These are phyloP conservation scores for Apamea monoglypha DNA, from an alignment of 2,888 invertebrate species.

Conservation along the genomic window DNA sequence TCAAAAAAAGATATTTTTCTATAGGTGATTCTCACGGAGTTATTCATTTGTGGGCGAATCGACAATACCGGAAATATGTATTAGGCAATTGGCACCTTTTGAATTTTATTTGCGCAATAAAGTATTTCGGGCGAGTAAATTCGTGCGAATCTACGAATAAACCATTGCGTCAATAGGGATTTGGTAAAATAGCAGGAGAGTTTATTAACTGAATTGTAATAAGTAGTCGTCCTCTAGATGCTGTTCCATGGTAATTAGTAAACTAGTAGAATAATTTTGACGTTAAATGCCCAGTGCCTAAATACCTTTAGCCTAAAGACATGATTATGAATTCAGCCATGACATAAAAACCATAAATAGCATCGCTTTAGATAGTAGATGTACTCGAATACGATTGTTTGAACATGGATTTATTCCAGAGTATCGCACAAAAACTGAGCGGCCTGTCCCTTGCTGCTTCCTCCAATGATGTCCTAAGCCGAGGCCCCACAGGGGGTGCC, in stretches of 20 bases:
- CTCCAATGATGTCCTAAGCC: background rate
- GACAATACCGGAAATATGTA: no score
- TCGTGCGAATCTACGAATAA: no score
- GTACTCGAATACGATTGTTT: background rate
- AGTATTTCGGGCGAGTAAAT: no score
- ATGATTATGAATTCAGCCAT: background rate
- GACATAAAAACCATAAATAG: background rate
- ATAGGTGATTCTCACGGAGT: no score
- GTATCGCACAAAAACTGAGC: background rate
- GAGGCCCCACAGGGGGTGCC: background rate
- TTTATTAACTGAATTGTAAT: constrained; percentile 7
- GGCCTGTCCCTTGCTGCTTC: background rate
- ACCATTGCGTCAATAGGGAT: background rate
- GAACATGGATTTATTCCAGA: background rate
- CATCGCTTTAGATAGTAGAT: background rate
- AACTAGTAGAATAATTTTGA: background rate
- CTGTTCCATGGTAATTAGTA: constrained; percentile 1
- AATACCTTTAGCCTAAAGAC: background rate
- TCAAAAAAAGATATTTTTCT: no score
- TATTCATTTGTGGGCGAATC: no score
- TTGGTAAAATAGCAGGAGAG: background rate
- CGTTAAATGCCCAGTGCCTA: background rate
- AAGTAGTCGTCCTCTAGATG: background rate
- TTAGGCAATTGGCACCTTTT: no score
- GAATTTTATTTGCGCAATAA: no score